Evolutionary conservation across 2,888 invertebrate genomes (phyloP), one percentile per base, ranked within the genome.

Genomic region (Parnassius mnemosyne): DNA sequence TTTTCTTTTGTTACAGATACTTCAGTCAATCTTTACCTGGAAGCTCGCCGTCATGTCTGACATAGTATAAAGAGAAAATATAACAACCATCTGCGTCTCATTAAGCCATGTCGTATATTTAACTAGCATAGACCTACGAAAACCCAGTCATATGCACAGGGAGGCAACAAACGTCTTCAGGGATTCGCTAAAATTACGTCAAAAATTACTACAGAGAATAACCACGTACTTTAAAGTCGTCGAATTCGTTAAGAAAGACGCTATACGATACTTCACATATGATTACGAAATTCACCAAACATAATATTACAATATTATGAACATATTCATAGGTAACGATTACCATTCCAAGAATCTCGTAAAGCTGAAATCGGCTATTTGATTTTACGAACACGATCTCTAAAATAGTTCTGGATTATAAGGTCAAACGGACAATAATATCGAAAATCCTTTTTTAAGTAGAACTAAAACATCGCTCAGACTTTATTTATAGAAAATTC

Each of bases 161-260:
- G 82, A 85, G 73, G 83, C 80, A 61, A 71, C 76, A 12, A 71
- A 82, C 85, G 85, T 90, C 64, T 89, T 89, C 79, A 82, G 85
- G 72, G 91, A 91, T 83, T 85, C 90, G 57, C 71, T 90, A 67
- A 89, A 84, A 83, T 77, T 90, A 71, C 81, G 89, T 1, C 89
- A 88, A 71, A 91, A 91, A 76, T 76, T 91, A 12, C 70, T 91
- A 3, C 82, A 84, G 77, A 75, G 90, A 65, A 84, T 84, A 9
- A 87, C 88, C 57, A 87, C 89, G 44, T 91, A 91, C 64, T 86
- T 90, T 69, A 84, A 91, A 80, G 90, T 84, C 47, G 84, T 87
- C 43, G 90, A 91, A 67, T 91, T 89, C 68, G 87, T 91, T 10
- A 91, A 91, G 73, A 91, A 91, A 69, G 91, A 91, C 89, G 91